Base-by-base conservation (phyloP, 2,888 invertebrate species). In the Synergus laeviventris region DNA sequence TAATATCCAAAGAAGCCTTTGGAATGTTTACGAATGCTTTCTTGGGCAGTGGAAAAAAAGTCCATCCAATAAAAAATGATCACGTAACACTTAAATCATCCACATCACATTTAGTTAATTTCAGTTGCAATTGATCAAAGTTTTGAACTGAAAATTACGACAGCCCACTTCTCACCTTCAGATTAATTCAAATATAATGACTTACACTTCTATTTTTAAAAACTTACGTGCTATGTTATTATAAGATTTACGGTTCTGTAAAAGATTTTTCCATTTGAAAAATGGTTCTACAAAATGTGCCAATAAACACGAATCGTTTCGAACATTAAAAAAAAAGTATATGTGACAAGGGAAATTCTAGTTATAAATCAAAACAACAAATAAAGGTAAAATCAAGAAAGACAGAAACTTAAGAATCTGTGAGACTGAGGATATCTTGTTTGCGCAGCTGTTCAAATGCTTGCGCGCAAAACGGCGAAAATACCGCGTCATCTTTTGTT, bases 381-480 rank as follows among this genome's bases (percentile, higher is more conserved):
- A 21, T 56, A 56, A 18, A 56, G 21, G 21, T 21, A 56, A 56
- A 56, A 56, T 56, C 56, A 21, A 56, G 56, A 21, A 21, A 21
- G 21, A 12, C 21, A 56, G 56, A 12, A 21, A 56, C 56, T 56
- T 21, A 18, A 21, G 56, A 56, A 56, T 56, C 21, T 56, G 56
- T 21, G 56, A 49, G 49, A 49, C n/a, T 49, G 84, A 81, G 81
- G 83, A 81, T 84, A 76, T 80, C 81, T 81, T 87, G 86, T 87
- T 87, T 87, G 86, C 87, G 85, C 87, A 87, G 87, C 87, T 87
- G 87, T 86, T 85, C 86, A 87, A 87, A 87, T 84, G 81, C 74
- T 75, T n/a, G 74, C 79, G 81, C 73, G 73, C 81, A 77, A 81
- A 78, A 80, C 86, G 85, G 86, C 87, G 87, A 87, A 86, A 86